These are phyloP conservation scores for Octopus bimaculoides DNA, from an alignment of 1,140 invertebrate species.

Conservation along the genomic window DNA sequence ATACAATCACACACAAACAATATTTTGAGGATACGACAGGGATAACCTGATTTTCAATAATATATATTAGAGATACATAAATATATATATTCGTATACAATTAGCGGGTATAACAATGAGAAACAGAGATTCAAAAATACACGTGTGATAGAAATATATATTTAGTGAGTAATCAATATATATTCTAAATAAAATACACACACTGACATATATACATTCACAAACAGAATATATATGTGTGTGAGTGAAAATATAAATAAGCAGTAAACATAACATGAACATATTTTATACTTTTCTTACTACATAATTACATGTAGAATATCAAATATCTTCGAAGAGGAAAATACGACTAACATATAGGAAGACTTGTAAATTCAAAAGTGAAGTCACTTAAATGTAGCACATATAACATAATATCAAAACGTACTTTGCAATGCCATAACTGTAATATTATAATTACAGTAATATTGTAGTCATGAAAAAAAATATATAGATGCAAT, in stretches of 20 bases:
- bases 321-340: background rate
- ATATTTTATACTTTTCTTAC: background rate
- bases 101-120: background rate
- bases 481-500: too few species aligned
- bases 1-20: background rate
- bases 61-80: background rate
- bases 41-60: too few species aligned
- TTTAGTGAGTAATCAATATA: background rate
- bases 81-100: background rate
- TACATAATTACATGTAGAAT: too few species aligned
- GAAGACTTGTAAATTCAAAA: background rate
- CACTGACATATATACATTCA: background rate
- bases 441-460: background rate
- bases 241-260: background rate
- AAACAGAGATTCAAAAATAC: background rate
- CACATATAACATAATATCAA: background rate
- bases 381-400: background rate
- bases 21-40: too few species aligned
- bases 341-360: background rate
- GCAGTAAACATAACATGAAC: background rate
- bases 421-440: background rate
- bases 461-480: background rate
- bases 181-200: background rate
- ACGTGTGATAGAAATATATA: background rate
- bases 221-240: background rate